Conservation (phyloP, 2,797 vertebrate species). For the Hemitrygon akajei region DNA sequence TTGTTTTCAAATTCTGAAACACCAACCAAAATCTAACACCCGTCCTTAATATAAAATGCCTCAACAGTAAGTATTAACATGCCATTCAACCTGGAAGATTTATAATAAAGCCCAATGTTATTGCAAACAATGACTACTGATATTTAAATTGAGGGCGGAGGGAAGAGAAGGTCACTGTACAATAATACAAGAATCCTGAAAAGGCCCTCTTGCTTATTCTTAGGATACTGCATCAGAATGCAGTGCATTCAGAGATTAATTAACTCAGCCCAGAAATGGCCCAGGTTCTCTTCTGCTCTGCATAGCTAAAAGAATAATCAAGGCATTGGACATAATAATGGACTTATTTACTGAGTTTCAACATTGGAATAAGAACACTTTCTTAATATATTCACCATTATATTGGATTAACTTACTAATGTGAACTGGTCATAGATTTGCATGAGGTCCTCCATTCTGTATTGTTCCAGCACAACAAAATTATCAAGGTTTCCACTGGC, state of each 20-base stretch:
- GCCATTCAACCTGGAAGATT: neutral
- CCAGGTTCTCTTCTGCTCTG: neutral
- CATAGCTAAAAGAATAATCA: neutral
- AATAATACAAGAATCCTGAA: neutral
- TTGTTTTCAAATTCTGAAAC: neutral
- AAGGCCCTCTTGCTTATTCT: neutral
- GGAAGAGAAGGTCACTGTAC: neutral
- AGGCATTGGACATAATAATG: neutral
- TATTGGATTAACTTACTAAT: constrained; percentile 73
- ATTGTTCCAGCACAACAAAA: constrained; percentile 97
- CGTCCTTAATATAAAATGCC: neutral
- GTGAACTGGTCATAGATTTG: constrained; percentile 97
- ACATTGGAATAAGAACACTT: neutral
- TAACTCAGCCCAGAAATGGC: neutral
- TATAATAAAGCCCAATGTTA: neutral
- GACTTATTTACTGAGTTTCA: neutral
- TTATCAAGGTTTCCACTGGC: constrained; percentile 81
- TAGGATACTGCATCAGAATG: neutral
- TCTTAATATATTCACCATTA: neutral
- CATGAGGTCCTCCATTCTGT: constrained; percentile 93
- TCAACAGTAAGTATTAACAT: neutral
- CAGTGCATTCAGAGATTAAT: neutral
- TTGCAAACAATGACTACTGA: neutral
- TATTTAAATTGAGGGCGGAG: neutral
- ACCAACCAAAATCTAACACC: neutral